Percentiles rank a stretch among this genome's conserved stretches.
Conservation (phyloP, 2,888 invertebrate species). For the Drosophila anomalata region DNA sequence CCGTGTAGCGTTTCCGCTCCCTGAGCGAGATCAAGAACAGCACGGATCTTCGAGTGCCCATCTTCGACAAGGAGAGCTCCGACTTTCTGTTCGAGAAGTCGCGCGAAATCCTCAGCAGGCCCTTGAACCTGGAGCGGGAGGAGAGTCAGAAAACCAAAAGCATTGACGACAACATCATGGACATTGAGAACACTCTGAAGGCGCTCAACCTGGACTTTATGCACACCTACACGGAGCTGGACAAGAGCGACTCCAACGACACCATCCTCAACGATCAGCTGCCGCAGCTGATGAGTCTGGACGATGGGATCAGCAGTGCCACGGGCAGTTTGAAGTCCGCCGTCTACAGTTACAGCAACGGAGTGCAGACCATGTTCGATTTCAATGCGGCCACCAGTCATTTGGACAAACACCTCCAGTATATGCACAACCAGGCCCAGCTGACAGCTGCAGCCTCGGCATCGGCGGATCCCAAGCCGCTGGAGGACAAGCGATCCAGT, state of each 20-base stretch:
- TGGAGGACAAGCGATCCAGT: constrained; percentile 83
- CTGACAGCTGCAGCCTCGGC: constrained; percentile 49
- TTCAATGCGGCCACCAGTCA: constrained; percentile 82
- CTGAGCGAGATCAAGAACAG: constrained; percentile 85
- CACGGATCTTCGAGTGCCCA: constrained; percentile 85
- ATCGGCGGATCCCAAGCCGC: constrained; percentile 67
- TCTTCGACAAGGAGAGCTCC: constrained; percentile 90
- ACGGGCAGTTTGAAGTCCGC: constrained; percentile 82
- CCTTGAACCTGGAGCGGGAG: constrained; percentile 81
- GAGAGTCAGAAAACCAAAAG: constrained; percentile 77
- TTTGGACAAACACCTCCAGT: constrained; percentile 83
- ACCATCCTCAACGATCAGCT: constrained; percentile 83
- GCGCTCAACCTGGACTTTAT: constrained; percentile 84
- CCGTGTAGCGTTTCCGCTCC: constrained; percentile 84
- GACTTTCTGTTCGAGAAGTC: constrained; percentile 90
- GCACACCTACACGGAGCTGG: constrained; percentile 84
- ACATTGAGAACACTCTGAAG: constrained; percentile 84
- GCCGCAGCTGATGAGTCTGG: constrained; percentile 77
- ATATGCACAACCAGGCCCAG: constrained; percentile 76
- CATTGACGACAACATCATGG: constrained; percentile 83
- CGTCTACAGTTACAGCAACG: constrained; percentile 81
- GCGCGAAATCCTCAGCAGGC: constrained; percentile 87
- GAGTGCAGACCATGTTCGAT: constrained; percentile 81
- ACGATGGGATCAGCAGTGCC: constrained; percentile 82
- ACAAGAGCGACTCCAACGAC: constrained; percentile 84